Evolutionary conservation across 2,113 vertebrate species (phyloP).

Genomic region (Antennarius striatus): DNA sequence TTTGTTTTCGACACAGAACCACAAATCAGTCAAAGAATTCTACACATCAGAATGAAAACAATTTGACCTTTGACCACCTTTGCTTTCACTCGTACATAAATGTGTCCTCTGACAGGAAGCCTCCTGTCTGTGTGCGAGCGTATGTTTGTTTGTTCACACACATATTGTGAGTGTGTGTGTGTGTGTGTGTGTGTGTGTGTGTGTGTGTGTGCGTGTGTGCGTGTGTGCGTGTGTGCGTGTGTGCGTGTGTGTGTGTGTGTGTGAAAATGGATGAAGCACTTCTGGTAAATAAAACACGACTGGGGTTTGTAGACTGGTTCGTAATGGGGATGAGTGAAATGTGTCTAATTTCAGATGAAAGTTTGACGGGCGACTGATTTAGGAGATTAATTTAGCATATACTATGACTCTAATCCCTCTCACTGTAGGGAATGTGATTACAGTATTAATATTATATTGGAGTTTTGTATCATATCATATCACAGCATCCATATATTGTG

Average conservation of each 20-base stretch:
- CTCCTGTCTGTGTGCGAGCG: slow-evolving; percentile 11
- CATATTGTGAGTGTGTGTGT: no score
- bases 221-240: slow-evolving; percentile 4
- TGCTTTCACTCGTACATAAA: slow-evolving; percentile 37
- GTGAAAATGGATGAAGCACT: slow-evolving; percentile 63
- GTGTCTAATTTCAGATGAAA: slow-evolving; percentile 16
- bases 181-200: slow-evolving; percentile 28
- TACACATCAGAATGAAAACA: not conserved
- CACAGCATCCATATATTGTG: not conserved
- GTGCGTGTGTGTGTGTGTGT: slow-evolving; percentile 22
- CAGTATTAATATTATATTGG: slow-evolving; percentile 21
- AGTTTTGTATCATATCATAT: slow-evolving; percentile 14
- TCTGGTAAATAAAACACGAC: slow-evolving; percentile 67
- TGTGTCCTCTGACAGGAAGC: slow-evolving; percentile 49
- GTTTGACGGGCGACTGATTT: slow-evolving; percentile 47
- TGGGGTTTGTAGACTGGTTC: slow-evolving; percentile 27
- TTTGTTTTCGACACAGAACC: not conserved
- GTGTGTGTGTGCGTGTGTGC: slow-evolving; percentile 14
- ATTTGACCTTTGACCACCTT: slow-evolving; percentile 22
- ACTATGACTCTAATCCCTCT: slow-evolving; percentile 42
- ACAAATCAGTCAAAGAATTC: no score
- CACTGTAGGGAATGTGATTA: slow-evolving; percentile 17
- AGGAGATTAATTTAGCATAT: slow-evolving; percentile 20
- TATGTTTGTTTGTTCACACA: not conserved
- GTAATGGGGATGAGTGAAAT: slow-evolving; percentile 27